phyloP scores from a whole-genome alignment of 2,888 invertebrate species.

The Tetragonisca angustula region DNA sequence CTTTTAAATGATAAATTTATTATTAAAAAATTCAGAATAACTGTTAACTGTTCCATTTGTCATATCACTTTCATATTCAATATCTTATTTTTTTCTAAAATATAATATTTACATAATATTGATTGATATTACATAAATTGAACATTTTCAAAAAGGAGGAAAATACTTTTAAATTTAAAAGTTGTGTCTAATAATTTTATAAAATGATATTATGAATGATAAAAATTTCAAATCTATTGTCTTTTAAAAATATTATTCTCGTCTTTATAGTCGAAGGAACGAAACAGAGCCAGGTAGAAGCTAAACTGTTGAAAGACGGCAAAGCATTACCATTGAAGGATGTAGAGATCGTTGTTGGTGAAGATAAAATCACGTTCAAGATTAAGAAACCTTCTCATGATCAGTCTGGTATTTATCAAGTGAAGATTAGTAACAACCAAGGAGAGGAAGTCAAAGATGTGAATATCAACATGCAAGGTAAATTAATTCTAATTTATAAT shows the following conservation, averaged over 20 bases:
- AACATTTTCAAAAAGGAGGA: too few species aligned
- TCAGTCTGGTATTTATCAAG: conserved; percentile 95
- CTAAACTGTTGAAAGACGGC: conserved; percentile 95
- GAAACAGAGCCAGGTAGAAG: conserved; percentile 94
- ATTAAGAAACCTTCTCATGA: conserved; percentile 95
- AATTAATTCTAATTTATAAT: conserved; percentile 30
- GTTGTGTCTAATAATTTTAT: too few species aligned
- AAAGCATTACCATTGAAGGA: conserved; percentile 95
- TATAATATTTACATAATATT: too few species aligned
- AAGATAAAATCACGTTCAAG: conserved; percentile 95
- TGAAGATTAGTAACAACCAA: conserved; percentile 96
- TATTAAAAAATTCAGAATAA: too few species aligned
- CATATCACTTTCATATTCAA: too few species aligned
- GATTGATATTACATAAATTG: too few species aligned
- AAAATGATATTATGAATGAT: too few species aligned
- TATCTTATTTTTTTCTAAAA: too few species aligned
- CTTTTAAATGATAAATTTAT: too few species aligned
- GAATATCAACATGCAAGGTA: conserved; percentile 92
- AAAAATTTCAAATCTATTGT: not conserved
- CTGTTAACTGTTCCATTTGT: too few species aligned
- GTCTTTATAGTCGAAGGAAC: conserved; percentile 91
- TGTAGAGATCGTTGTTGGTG: conserved; percentile 95
- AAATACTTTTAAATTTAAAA: too few species aligned
- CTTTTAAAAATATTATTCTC: too few species aligned
- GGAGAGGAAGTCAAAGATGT: conserved; percentile 95